Conservation (phyloP, 2,797 vertebrate species). For the Halcyon chelicuti region DNA sequence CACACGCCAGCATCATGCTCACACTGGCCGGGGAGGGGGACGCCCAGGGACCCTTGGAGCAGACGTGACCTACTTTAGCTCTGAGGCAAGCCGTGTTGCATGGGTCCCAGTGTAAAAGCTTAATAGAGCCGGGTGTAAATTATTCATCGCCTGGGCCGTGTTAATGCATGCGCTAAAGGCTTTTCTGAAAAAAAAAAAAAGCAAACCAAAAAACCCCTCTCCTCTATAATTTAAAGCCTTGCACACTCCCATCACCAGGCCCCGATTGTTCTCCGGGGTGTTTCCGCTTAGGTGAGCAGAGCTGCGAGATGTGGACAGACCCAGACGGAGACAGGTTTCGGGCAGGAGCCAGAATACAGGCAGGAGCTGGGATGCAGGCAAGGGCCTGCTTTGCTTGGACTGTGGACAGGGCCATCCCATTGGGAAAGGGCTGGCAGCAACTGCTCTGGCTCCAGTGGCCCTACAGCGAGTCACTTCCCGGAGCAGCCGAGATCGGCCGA, state of each 20-base stretch:
- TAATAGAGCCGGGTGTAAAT: constrained; percentile 60
- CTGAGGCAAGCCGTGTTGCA: background rate
- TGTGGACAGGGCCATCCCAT: background rate
- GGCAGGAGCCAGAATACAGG: background rate
- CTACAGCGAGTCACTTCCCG: background rate
- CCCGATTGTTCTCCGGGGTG: background rate
- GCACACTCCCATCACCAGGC: background rate
- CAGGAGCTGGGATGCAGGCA: background rate
- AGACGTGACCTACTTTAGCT: constrained; percentile 71
- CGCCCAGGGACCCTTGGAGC: background rate
- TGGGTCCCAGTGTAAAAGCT: background rate
- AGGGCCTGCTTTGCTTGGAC: too few species aligned
- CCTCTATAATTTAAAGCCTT: constrained; percentile 76
- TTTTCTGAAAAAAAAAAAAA: background rate
- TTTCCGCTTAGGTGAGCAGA: constrained; percentile 46
- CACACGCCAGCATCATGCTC: background rate
- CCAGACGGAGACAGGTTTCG: background rate
- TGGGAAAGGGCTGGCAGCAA: background rate
- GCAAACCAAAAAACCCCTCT: background rate
- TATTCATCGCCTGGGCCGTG: constrained; percentile 71
- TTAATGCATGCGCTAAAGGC: constrained; percentile 66
- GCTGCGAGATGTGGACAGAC: background rate
- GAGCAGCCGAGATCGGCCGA: fast-evolving
- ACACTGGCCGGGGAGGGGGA: fast-evolving
- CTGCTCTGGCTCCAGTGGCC: background rate